phyloP scores from a whole-genome alignment of 2,113 vertebrate species.

The Protobothrops flavoviridis region DNA sequence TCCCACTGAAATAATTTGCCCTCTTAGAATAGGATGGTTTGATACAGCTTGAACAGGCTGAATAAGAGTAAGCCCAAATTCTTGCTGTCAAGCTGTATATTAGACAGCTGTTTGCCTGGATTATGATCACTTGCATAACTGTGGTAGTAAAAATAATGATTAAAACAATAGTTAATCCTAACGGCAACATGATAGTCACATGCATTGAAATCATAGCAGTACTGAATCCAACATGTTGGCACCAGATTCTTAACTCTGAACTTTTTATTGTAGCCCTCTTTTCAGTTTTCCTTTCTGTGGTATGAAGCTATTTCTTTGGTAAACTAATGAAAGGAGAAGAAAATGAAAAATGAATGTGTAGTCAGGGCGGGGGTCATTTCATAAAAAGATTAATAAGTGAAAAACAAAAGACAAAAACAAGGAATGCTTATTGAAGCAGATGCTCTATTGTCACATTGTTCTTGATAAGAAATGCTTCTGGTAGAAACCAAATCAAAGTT shows the following conservation, averaged over 20 bases:
- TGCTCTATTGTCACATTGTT: not conserved
- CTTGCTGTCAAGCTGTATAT: conserved; percentile 42
- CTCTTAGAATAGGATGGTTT: conserved; percentile 17
- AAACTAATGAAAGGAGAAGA: conserved; percentile 19
- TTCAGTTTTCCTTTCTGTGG: conserved; percentile 21
- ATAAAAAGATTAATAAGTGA: not conserved
- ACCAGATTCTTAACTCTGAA: not conserved
- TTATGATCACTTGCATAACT: conserved; percentile 25
- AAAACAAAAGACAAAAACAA: not conserved
- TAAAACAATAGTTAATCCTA: not conserved
- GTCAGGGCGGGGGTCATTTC: not conserved
- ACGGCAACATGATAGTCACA: conserved; percentile 11
- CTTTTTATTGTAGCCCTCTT: conserved; percentile 21
- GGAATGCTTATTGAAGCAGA: not conserved
- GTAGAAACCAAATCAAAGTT: not conserved
- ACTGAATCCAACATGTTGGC: conserved; percentile 25
- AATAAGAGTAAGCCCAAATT: conserved; percentile 28
- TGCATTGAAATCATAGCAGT: not conserved
- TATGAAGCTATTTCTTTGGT: conserved; percentile 6
- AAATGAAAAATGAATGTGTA: not conserved
- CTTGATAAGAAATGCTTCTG: not conserved
- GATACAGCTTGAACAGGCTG: not conserved
- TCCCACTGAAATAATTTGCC: not conserved
- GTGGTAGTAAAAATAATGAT: not conserved
- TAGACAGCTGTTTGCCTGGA: conserved; percentile 33